Evolutionary conservation across 2,113 vertebrate species (phyloP).

Genomic region (Amazona vittata): DNA sequence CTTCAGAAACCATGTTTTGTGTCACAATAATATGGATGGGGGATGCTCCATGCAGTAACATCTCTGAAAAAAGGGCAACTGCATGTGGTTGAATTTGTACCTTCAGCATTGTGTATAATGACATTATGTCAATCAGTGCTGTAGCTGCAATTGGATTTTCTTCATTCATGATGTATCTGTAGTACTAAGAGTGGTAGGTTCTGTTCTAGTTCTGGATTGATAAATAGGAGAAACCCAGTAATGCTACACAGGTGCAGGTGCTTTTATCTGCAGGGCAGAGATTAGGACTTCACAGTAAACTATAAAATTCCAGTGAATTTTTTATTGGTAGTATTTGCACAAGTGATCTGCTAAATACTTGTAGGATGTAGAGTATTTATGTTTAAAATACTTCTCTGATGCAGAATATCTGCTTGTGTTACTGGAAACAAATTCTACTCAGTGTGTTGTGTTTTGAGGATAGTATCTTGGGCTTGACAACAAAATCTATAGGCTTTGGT

Average conservation of each 20-base stretch:
- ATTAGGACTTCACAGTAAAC: neutral
- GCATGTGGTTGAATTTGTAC: neutral
- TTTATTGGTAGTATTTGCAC: neutral
- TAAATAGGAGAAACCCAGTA: neutral
- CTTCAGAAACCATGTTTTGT: neutral
- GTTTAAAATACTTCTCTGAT: neutral
- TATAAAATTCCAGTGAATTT: neutral
- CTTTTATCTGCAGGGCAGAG: neutral
- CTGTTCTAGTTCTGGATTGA: neutral
- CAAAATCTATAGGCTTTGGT: neutral
- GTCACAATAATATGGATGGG: neutral
- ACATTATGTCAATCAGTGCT: neutral
- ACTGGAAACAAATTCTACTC: neutral
- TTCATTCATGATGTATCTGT: neutral
- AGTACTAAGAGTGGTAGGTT: neutral
- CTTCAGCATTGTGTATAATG: neutral
- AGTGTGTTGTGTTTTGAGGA: neutral
- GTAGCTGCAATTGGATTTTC: neutral
- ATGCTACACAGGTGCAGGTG: neutral
- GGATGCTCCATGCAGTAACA: neutral
- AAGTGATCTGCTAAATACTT: neutral
- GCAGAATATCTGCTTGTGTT: neutral
- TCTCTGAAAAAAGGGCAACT: neutral
- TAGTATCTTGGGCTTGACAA: neutral
- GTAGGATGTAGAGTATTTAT: neutral